A percentile compares a stretch with the other conserved stretches of the same genome.
Evolutionary conservation across 2,797 vertebrate genomes (phyloP).

Genomic region (Coluber constrictor): DNA sequence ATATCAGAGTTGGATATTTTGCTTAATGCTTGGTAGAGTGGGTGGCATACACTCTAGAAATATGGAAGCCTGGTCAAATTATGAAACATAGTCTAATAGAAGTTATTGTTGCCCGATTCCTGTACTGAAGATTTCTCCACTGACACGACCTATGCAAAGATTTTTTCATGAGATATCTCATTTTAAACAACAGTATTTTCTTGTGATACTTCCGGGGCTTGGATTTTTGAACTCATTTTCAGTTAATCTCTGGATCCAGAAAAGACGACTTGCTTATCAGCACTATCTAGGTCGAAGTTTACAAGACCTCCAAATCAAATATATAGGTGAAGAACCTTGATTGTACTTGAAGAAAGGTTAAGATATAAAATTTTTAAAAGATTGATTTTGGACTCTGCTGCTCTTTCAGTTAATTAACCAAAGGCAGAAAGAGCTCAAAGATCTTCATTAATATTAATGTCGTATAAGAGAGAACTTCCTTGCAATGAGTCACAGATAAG

Average conservation of each 20-base stretch:
- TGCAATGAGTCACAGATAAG: conserved; percentile 27
- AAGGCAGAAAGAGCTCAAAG: conserved; percentile 47
- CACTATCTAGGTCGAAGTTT: conserved; percentile 23
- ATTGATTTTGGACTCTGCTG: conserved; percentile 52
- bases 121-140: background rate
- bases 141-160: background rate
- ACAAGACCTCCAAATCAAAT: conserved; percentile 28
- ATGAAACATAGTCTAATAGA: background rate
- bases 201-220: background rate
- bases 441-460: conserved; percentile 58
- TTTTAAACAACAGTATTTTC: background rate
- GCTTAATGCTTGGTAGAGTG: background rate
- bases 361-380: conserved; percentile 54
- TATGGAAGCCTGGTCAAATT: background rate
- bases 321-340: conserved; percentile 35
- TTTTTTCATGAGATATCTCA: background rate
- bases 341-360: conserved; percentile 35
- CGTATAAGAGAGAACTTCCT: conserved; percentile 39
- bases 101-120: background rate
- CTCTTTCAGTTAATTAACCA: conserved; percentile 58
- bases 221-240: conserved; percentile 21
- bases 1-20: background rate
- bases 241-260: background rate
- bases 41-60: background rate
- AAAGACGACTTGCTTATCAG: background rate